Conservation (phyloP, 2,888 invertebrate genomes). For the Erebia ligea region DNA sequence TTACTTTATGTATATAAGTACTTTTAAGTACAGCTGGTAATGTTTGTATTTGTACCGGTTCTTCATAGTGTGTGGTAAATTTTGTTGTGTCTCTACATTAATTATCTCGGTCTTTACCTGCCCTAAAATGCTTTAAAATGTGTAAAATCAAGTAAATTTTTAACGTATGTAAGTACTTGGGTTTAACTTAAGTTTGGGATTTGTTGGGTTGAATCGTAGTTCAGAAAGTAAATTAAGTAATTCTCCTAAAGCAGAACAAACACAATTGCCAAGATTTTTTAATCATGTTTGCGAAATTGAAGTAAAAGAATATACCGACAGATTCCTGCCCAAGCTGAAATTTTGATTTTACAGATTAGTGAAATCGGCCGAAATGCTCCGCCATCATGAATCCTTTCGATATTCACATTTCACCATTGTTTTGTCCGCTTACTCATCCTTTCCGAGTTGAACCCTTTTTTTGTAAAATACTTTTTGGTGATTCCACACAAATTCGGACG, state of each 20-base stretch:
- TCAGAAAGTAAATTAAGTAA: too few species aligned
- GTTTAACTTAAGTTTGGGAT: too few species aligned
- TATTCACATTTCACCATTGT: constrained; percentile 25
- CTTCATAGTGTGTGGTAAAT: background rate
- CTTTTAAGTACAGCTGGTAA: constrained; percentile 30
- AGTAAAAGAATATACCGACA: background rate
- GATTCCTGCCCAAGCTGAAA: too few species aligned
- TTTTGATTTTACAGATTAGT: too few species aligned
- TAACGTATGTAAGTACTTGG: too few species aligned
- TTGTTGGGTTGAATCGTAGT: too few species aligned
- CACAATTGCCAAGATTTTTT: too few species aligned
- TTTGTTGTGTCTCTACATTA: background rate
- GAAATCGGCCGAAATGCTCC: constrained; percentile 1
- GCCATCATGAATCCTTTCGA: constrained; percentile 1
- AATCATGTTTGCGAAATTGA: background rate
- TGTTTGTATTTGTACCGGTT: background rate
- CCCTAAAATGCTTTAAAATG: too few species aligned
- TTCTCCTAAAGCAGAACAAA: too few species aligned
- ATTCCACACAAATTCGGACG: background rate
- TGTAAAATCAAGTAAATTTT: too few species aligned
- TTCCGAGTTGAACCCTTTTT: background rate
- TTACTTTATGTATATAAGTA: constrained; percentile 1
- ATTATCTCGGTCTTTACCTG: background rate
- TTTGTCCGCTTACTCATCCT: constrained; percentile 18
- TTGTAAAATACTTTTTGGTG: background rate